Percentiles rank a stretch among this genome's conserved stretches.
phyloP scores from a whole-genome alignment of 1,140 invertebrate species.

The Zaprionus camerounensis region DNA sequence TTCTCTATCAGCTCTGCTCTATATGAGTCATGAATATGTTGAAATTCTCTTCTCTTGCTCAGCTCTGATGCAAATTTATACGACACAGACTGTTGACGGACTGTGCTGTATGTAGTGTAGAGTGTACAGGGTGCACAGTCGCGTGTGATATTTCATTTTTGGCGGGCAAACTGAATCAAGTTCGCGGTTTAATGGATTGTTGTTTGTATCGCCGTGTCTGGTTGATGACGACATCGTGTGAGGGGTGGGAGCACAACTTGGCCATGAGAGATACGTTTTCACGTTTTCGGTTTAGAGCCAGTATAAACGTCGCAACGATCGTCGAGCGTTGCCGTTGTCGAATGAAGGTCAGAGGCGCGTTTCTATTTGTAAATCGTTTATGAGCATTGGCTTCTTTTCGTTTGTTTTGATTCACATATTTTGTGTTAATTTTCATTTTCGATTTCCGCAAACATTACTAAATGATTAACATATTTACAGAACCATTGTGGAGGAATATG shows the following conservation, averaged over 20 bases:
- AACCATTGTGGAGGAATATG: slow-evolving; percentile 77
- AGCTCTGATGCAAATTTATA: slow-evolving; percentile 11
- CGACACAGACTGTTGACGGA: not conserved
- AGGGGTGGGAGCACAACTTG: slow-evolving; percentile 16
- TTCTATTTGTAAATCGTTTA: slow-evolving; percentile 51
- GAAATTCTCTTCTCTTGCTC: not conserved
- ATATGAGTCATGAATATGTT: slow-evolving; percentile 7
- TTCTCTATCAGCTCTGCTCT: not conserved
- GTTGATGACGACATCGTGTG: slow-evolving; percentile 66
- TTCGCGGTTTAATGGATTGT: slow-evolving; percentile 45
- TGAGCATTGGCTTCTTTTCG: slow-evolving; percentile 43
- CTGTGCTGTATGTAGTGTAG: not conserved
- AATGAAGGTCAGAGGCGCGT: slow-evolving; percentile 57
- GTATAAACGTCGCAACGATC: slow-evolving; percentile 24
- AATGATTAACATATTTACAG: slow-evolving; percentile 54
- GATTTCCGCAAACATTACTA: slow-evolving; percentile 36
- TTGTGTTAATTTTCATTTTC: slow-evolving; percentile 27
- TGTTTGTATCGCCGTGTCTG: slow-evolving; percentile 1
- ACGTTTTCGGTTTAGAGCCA: slow-evolving; percentile 43
- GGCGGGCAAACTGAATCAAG: slow-evolving; percentile 35
- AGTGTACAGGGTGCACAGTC: slow-evolving; percentile 15
- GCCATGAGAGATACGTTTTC: slow-evolving; percentile 52
- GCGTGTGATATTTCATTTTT: slow-evolving; percentile 28
- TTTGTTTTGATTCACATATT: slow-evolving; percentile 68
- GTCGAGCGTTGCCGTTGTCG: slow-evolving; percentile 18